Conservation (phyloP, 2,113 vertebrate genomes). For the Perccottus glenii region DNA sequence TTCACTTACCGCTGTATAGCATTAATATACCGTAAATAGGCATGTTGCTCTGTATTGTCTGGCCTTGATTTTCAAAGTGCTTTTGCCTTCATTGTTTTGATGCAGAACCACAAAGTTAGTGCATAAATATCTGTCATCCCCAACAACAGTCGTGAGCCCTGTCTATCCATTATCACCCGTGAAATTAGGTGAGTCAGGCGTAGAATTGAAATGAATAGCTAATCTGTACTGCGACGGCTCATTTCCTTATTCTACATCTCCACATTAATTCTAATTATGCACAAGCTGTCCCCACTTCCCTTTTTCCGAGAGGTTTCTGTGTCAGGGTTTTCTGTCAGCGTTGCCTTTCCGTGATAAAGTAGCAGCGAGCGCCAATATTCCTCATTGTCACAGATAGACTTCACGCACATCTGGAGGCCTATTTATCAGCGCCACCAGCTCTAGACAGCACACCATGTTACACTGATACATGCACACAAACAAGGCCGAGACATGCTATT, state of each 20-base stretch:
- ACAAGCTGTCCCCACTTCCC: conserved; percentile 57
- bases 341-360: conserved; percentile 64
- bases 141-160: conserved; percentile 46
- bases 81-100: conserved; percentile 37
- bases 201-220: conserved; percentile 76
- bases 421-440: conserved; percentile 61
- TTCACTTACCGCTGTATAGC: no score
- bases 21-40: no score
- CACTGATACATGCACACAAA: conserved; percentile 12
- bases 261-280: conserved; percentile 76
- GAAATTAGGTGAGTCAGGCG: conserved; percentile 72
- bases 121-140: conserved; percentile 56
- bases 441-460: conserved; percentile 26
- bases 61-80: not conserved
- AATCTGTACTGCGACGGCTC: conserved; percentile 74
- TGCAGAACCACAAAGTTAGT: conserved; percentile 34
- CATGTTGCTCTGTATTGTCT: no score
- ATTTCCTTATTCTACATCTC: conserved; percentile 74
- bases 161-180: conserved; percentile 69
- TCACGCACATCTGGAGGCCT: conserved; percentile 71
- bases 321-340: conserved; percentile 48
- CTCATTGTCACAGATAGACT: conserved; percentile 69
- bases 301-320: conserved; percentile 36
- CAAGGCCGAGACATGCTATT: conserved; percentile 34
- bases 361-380: conserved; percentile 59